phyloP scores from a whole-genome alignment of 2,113 vertebrate genomes.

The Aldabrachelys gigantea region DNA sequence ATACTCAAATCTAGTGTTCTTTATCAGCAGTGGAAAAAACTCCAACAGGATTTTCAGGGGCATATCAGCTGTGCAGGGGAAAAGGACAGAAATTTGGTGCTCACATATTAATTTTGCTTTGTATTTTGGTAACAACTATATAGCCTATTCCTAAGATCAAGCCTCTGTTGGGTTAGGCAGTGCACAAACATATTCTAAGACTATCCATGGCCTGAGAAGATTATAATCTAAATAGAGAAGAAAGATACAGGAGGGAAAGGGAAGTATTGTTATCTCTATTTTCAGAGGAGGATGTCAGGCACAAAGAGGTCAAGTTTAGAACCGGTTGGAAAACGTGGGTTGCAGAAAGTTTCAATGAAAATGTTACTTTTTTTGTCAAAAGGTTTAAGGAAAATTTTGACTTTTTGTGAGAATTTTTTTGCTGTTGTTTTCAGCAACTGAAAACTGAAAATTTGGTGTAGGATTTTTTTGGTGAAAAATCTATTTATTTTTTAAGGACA shows the following conservation, averaged over 20 bases:
- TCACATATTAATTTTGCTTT: constrained; percentile 66
- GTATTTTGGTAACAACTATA: constrained; percentile 39
- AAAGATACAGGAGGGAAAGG: neutral
- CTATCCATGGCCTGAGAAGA: neutral
- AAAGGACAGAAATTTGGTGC: constrained; percentile 47
- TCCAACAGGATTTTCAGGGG: constrained; percentile 35
- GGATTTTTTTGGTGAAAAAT: constrained; percentile 3
- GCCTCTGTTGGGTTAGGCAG: constrained; percentile 17
- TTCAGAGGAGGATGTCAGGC: constrained; percentile 34
- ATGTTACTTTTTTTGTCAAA: constrained; percentile 62
- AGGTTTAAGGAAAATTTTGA: constrained; percentile 52
- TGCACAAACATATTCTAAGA: constrained; percentile 17
- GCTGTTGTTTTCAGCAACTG: constrained; percentile 7
- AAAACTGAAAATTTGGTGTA: neutral
- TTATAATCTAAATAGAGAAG: constrained; percentile 49
- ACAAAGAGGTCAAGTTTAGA: constrained; percentile 51
- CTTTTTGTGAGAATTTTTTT: neutral
- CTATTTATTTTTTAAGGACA: constrained; percentile 35
- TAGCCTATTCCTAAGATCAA: constrained; percentile 32
- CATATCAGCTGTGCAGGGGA: constrained; percentile 49
- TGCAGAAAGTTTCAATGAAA: constrained; percentile 53
- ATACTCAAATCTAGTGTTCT: constrained; percentile 5
- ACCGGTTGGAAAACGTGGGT: constrained; percentile 49
- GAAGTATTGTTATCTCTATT: constrained; percentile 50
- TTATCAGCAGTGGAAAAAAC: constrained; percentile 14